Conservation (phyloP, 2,888 invertebrate genomes). For the Phlogophora meticulosa region DNA sequence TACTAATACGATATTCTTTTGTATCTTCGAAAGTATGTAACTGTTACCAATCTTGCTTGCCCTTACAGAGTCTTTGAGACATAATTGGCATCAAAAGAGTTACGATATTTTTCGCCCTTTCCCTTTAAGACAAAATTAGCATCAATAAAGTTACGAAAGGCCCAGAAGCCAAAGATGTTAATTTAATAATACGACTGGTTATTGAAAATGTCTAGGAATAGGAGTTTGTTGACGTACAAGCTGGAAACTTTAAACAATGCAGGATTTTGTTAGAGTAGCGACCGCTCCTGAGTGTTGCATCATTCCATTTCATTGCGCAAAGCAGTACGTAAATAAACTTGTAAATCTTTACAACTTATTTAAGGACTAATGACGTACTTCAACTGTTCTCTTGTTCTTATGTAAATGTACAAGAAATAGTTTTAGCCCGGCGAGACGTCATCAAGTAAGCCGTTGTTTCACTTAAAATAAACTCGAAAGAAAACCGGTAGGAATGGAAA, state of each 20-base stretch:
- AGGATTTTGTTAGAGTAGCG: neutral
- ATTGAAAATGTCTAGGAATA: too few species aligned
- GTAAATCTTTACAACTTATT: constrained; percentile 11
- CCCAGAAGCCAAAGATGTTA: too few species aligned
- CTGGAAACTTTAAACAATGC: neutral
- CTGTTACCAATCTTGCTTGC: too few species aligned
- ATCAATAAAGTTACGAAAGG: too few species aligned
- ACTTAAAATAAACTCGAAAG: neutral
- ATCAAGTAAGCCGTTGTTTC: neutral
- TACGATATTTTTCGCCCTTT: too few species aligned
- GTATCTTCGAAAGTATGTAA: too few species aligned
- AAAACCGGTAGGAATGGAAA: neutral
- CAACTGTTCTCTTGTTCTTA: neutral
- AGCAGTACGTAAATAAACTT: neutral
- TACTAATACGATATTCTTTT: too few species aligned
- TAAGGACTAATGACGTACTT: constrained; percentile 5
- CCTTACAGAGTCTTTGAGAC: too few species aligned
- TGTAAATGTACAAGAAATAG: neutral
- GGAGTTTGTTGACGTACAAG: too few species aligned
- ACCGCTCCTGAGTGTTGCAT: neutral
- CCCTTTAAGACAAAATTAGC: too few species aligned
- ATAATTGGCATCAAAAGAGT: too few species aligned
- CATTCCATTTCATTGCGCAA: neutral
- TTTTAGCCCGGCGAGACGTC: neutral
- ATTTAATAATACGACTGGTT: too few species aligned